These are phyloP conservation scores for Pseudomyrmex gracilis DNA, from an alignment of 1,140 invertebrate genomes.

Conservation along the genomic window DNA sequence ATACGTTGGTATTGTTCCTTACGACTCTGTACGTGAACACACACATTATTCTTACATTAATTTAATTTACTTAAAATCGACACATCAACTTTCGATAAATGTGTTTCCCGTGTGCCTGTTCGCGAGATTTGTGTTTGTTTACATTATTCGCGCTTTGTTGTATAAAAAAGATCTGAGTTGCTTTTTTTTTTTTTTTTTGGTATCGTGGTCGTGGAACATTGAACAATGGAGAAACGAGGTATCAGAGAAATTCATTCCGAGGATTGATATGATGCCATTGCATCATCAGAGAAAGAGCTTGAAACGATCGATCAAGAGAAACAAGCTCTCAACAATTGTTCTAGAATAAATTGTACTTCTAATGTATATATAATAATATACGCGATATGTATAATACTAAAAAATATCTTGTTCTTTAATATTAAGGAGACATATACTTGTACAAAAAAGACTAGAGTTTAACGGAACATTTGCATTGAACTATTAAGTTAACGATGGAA, in stretches of 20 bases:
- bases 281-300: constrained; percentile 39
- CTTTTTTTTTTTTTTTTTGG: constrained; percentile 41
- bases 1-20: constrained; percentile 64
- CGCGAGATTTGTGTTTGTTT: constrained; percentile 37
- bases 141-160: constrained; percentile 63
- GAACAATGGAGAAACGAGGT: constrained; percentile 63
- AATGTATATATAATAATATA: constrained; percentile 36
- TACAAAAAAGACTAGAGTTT: constrained; percentile 67
- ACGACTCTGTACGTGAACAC: constrained; percentile 76
- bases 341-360: constrained; percentile 75
- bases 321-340: constrained; percentile 53
- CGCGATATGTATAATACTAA: constrained; percentile 82
- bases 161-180: constrained; percentile 74
- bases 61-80: constrained; percentile 68
- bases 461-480: constrained; percentile 52
- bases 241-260: constrained; percentile 53
- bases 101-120: constrained; percentile 41
- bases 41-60: constrained; percentile 72
- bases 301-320: constrained; percentile 52
- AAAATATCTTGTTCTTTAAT: constrained; percentile 77
- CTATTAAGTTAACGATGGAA: constrained; percentile 12
- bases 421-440: constrained; percentile 58
- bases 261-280: constrained; percentile 8
- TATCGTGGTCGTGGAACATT: constrained; percentile 49
- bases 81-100: constrained; percentile 58